Conservation (phyloP, 1,140 invertebrate genomes). For the Microplitis mediator region DNA sequence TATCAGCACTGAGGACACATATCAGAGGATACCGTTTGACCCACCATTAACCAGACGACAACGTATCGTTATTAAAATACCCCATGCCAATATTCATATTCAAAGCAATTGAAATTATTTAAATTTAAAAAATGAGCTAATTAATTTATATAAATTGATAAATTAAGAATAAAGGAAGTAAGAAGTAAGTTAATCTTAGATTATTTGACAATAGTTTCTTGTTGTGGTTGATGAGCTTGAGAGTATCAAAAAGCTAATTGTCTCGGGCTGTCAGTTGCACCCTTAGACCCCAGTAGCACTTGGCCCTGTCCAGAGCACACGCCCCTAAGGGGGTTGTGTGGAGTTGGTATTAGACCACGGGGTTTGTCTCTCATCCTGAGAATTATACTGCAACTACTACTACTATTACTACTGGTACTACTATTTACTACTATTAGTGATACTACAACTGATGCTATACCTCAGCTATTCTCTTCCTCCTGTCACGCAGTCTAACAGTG, state of each 20-base stretch:
- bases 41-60: conserved; percentile 12
- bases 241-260: conserved; percentile 55
- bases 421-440: no score
- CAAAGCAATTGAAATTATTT: neutral
- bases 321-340: conserved; percentile 39
- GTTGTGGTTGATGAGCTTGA: conserved; percentile 27
- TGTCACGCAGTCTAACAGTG: conserved; percentile 15
- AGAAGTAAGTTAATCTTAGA: neutral
- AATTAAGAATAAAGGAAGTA: neutral
- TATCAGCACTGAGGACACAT: conserved; percentile 29
- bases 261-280: conserved; percentile 57
- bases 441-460: no score
- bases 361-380: conserved; percentile 26
- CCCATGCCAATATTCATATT: conserved; percentile 5
- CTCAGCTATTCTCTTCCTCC: conserved; percentile 11
- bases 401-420: no score
- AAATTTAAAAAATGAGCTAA: no score
- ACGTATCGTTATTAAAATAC: conserved; percentile 28
- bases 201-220: neutral
- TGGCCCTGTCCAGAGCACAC: conserved; percentile 54
- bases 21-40: conserved; percentile 10
- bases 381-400: no score
- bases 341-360: conserved; percentile 2
- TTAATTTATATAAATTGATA: neutral
- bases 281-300: conserved; percentile 36